These are phyloP conservation scores for Ceratina calcarata DNA, from an alignment of 1,140 invertebrate species.

Conservation along the genomic window DNA sequence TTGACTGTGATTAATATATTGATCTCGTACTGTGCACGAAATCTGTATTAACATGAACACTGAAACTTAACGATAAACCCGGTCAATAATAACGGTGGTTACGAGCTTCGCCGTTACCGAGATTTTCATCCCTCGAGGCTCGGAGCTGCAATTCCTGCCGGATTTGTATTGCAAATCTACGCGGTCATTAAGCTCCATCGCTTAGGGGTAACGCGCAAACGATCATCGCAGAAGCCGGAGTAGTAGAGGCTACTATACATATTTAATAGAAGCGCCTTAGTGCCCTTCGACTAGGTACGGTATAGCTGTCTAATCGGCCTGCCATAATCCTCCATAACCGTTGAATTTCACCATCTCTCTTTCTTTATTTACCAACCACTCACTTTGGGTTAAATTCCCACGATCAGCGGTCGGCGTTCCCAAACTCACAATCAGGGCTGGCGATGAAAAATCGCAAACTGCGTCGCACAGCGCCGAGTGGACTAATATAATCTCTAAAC, in stretches of 20 bases:
- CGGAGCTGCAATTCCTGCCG: background rate
- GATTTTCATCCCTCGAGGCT: constrained; percentile 11
- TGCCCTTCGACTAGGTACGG: background rate
- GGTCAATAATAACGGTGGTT: constrained; percentile 26
- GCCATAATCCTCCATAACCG: background rate
- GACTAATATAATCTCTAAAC: background rate
- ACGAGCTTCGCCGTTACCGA: background rate
- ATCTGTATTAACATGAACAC: background rate
- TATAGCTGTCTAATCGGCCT: constrained; percentile 8
- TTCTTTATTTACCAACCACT: background rate
- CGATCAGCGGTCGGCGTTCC: background rate
- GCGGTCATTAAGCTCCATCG: constrained; percentile 24
- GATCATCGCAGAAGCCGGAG: constrained; percentile 22
- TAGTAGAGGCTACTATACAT: background rate
- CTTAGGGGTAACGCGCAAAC: constrained; percentile 5
- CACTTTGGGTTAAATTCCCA: constrained; percentile 19
- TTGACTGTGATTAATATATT: background rate
- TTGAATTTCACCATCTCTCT: background rate
- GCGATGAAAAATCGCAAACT: background rate
- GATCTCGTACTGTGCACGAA: background rate
- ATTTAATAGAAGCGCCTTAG: constrained; percentile 26
- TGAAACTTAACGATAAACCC: constrained; percentile 18
- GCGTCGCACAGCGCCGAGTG: background rate
- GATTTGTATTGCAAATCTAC: constrained; percentile 31
- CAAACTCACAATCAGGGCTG: background rate